Conservation (phyloP, 1,140 invertebrate genomes). For the Phymorhynchus buccinoides region DNA sequence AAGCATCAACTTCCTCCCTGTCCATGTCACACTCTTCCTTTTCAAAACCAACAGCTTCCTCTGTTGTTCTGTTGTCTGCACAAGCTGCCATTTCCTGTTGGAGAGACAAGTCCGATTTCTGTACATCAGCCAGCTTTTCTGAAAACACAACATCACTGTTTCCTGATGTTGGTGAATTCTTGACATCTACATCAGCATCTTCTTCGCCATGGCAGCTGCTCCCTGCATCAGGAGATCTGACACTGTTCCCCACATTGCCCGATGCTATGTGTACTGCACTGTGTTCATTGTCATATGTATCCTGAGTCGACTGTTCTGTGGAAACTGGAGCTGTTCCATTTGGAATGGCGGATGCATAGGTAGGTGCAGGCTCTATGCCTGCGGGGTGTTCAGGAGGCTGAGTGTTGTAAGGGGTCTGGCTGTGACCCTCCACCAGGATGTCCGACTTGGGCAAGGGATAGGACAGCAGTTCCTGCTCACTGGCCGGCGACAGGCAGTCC, state of each 20-base stretch:
- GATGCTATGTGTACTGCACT: too few relatives aligned
- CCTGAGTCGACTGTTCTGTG: neutral
- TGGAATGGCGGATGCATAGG: neutral
- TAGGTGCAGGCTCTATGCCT: neutral
- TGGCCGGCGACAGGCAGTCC: conserved; percentile 47
- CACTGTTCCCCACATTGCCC: too few relatives aligned
- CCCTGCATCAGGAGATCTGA: too few relatives aligned
- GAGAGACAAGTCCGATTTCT: too few relatives aligned
- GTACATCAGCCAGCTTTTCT: too few relatives aligned
- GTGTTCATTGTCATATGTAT: too few relatives aligned
- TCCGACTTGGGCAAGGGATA: conserved; percentile 46
- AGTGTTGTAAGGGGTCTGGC: neutral
- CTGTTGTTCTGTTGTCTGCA: neutral
- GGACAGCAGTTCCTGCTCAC: conserved; percentile 47
- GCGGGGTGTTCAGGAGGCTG: neutral
- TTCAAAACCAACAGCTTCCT: conserved; percentile 50
- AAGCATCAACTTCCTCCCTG: conserved; percentile 55
- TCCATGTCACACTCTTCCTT: conserved; percentile 45
- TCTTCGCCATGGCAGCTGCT: too few relatives aligned
- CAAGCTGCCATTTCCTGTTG: neutral
- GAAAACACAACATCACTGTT: too few relatives aligned
- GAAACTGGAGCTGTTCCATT: too few relatives aligned
- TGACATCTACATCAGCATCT: too few relatives aligned
- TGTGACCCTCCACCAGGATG: conserved; percentile 52
- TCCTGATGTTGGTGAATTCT: too few relatives aligned